phyloP scores from a whole-genome alignment of 2,113 vertebrate genomes.

The Catharus minimus region DNA sequence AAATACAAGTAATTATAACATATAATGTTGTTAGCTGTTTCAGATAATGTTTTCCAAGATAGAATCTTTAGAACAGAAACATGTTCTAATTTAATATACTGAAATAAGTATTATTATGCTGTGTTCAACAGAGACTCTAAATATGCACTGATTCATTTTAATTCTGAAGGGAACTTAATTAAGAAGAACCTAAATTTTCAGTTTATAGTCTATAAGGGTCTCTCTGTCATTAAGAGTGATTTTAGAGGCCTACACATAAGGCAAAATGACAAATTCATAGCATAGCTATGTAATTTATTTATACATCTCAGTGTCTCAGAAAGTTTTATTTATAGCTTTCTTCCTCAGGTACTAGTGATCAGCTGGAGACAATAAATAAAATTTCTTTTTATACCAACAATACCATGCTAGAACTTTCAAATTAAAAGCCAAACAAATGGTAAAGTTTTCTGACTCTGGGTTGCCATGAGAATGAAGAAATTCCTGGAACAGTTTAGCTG shows the following conservation, averaged over 20 bases:
- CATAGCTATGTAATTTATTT: neutral
- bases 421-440: neutral
- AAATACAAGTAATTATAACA: constrained; percentile 24
- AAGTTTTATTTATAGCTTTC: neutral
- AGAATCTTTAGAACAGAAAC: constrained; percentile 23
- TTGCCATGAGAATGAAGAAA: neutral
- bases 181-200: neutral
- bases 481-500: neutral
- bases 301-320: neutral
- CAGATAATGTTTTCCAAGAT: constrained; percentile 32
- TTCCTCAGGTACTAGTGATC: neutral
- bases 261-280: neutral
- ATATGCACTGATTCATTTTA: neutral
- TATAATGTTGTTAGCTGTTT: constrained; percentile 14
- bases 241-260: neutral
- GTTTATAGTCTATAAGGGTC: neutral
- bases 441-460: neutral
- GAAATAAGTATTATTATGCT: neutral
- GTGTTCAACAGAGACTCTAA: neutral
- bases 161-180: constrained; percentile 4
- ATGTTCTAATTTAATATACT: constrained; percentile 29
- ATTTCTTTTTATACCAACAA: neutral
- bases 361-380: neutral
- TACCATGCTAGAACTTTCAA: neutral
- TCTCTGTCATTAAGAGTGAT: neutral